Evolutionary conservation across 2,797 vertebrate genomes (phyloP).

Genomic region (Balearica regulorum): DNA sequence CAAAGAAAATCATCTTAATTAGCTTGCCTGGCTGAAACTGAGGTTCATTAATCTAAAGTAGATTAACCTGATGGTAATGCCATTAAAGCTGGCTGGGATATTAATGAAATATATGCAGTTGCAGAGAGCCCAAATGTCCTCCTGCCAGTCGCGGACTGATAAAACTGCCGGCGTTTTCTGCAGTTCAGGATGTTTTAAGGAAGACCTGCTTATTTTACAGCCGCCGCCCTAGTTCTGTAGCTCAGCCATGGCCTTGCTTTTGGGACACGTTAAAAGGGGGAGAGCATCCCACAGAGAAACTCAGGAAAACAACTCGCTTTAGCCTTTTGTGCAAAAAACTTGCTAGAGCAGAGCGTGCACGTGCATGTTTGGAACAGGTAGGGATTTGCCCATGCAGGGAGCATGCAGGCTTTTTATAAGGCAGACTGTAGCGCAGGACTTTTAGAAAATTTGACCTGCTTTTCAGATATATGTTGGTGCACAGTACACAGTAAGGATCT

Average conservation of each 20-base stretch:
- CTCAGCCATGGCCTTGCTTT: background rate
- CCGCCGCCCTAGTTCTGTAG: background rate
- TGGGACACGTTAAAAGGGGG: background rate
- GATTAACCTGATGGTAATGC: conserved; percentile 63
- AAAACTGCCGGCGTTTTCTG: background rate
- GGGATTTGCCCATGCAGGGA: background rate
- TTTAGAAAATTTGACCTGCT: background rate
- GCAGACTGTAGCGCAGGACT: background rate
- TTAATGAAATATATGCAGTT: conserved; percentile 54
- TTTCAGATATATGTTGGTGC: background rate
- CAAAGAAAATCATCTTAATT: conserved; percentile 71
- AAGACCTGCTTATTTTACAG: background rate
- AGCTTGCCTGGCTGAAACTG: conserved; percentile 65
- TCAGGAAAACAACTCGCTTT: background rate
- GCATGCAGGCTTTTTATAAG: background rate
- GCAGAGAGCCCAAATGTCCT: conserved; percentile 46
- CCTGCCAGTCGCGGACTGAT: background rate
- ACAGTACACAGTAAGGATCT: background rate
- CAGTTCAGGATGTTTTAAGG: background rate
- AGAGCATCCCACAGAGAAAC: background rate
- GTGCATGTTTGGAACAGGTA: background rate
- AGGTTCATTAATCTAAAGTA: conserved; percentile 65
- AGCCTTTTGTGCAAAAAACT: background rate
- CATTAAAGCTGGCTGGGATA: conserved; percentile 62
- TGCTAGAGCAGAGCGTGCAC: conserved; percentile 22